These are phyloP conservation scores for Achlya flavicornis DNA, from an alignment of 2,888 invertebrate species.

Conservation along the genomic window DNA sequence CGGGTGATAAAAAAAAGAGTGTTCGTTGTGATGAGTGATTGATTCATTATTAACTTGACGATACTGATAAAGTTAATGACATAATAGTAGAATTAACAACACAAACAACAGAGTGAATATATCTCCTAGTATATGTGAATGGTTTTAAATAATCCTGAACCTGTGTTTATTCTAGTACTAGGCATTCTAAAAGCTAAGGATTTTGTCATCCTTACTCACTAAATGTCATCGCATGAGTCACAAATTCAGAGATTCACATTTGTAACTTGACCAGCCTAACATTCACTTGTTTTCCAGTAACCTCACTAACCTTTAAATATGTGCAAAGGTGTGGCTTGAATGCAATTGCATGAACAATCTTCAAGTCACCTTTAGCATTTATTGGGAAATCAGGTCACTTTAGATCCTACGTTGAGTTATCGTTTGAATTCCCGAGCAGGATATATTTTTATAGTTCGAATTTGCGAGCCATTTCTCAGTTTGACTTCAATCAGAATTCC, in stretches of 20 bases:
- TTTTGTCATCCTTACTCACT: too few relatives aligned
- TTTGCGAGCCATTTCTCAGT: neutral
- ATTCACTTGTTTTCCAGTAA: neutral
- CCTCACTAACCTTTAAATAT: conserved; percentile 3
- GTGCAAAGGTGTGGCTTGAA: neutral
- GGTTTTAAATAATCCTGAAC: too few relatives aligned
- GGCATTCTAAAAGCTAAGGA: too few relatives aligned
- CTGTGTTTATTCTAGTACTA: too few relatives aligned
- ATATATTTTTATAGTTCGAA: neutral
- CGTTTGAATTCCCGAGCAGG: neutral
- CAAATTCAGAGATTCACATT: neutral
- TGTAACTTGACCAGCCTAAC: neutral
- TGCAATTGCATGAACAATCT: neutral
- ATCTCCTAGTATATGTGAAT: too few relatives aligned
- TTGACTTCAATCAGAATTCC: neutral
- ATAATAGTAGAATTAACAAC: too few relatives aligned
- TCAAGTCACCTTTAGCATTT: conserved; percentile 4
- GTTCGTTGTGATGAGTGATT: too few relatives aligned
- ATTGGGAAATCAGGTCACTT: neutral
- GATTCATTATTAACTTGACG: too few relatives aligned
- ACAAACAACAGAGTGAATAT: too few relatives aligned
- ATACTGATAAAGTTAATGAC: too few relatives aligned
- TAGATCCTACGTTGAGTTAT: neutral
- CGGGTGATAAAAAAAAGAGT: too few relatives aligned
- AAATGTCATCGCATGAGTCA: neutral